These are phyloP conservation scores for Diachasma alloeum DNA, from an alignment of 1,140 invertebrate species.

Conservation along the genomic window DNA sequence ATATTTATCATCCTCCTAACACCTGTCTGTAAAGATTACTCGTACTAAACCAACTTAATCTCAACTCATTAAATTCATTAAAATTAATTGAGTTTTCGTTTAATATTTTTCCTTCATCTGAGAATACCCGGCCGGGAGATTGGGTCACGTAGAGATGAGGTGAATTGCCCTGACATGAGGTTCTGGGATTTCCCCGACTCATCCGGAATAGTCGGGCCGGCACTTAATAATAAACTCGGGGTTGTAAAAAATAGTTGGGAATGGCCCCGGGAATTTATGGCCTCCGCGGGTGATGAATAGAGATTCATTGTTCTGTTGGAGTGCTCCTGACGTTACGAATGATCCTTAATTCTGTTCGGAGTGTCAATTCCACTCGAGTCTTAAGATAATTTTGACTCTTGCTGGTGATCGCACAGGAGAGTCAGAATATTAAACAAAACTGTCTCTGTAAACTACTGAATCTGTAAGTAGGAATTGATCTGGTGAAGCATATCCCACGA, in stretches of 20 bases:
- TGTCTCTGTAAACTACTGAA: no score
- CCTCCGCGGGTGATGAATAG: neutral
- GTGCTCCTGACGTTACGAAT: neutral
- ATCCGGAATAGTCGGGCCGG: neutral
- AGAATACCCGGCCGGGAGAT: neutral
- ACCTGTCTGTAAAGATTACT: no score
- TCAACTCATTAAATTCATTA: no score
- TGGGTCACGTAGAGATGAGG: neutral
- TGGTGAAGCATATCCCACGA: no score
- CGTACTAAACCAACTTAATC: no score
- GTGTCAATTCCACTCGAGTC: neutral
- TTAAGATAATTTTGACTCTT: no score
- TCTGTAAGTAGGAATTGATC: no score
- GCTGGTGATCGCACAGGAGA: no score
- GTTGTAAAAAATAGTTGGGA: neutral
- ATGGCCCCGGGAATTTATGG: neutral
- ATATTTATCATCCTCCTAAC: no score
- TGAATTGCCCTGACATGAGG: neutral
- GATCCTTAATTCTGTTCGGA: neutral
- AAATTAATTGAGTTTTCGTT: no score
- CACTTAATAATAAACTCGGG: neutral
- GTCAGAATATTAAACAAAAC: no score
- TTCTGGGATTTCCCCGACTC: neutral
- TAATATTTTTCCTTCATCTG: neutral
- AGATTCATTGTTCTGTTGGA: neutral